These are phyloP conservation scores for Megaceryle alcyon DNA, from an alignment of 2,797 vertebrate species.

Conservation along the genomic window DNA sequence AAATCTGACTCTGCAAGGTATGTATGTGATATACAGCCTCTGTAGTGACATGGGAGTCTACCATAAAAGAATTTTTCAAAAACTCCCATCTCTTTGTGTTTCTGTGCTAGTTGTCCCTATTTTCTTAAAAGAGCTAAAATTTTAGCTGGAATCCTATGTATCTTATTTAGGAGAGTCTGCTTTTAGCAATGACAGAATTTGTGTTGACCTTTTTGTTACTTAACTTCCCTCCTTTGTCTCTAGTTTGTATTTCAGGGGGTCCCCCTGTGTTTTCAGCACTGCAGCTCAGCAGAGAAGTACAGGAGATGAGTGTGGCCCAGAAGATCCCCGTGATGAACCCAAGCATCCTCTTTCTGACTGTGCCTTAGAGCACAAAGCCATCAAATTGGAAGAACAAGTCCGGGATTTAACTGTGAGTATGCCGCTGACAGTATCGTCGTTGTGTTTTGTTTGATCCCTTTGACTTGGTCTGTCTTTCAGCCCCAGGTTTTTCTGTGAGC, in stretches of 20 bases:
- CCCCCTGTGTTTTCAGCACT: conserved; percentile 77
- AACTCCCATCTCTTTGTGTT: background rate
- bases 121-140: background rate
- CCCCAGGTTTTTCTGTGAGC: background rate
- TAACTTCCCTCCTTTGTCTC: background rate
- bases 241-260: conserved; percentile 68
- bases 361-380: conserved; percentile 79
- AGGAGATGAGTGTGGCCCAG: conserved; percentile 81
- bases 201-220: background rate
- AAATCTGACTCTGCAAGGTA: background rate
- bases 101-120: background rate
- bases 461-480: background rate
- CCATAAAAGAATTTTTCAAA: background rate
- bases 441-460: background rate
- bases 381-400: conserved; percentile 85
- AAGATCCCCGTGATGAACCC: conserved; percentile 76
- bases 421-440: background rate
- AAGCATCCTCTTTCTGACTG: conserved; percentile 73
- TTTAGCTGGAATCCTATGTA: background rate
- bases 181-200: background rate
- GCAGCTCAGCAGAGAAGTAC: conserved; percentile 80
- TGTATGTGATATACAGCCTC: background rate
- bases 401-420: conserved; percentile 82
- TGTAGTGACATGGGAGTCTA: background rate
- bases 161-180: background rate